These are phyloP conservation scores for Lithophane leautieri DNA, from an alignment of 2,888 invertebrate species.

Conservation along the genomic window DNA sequence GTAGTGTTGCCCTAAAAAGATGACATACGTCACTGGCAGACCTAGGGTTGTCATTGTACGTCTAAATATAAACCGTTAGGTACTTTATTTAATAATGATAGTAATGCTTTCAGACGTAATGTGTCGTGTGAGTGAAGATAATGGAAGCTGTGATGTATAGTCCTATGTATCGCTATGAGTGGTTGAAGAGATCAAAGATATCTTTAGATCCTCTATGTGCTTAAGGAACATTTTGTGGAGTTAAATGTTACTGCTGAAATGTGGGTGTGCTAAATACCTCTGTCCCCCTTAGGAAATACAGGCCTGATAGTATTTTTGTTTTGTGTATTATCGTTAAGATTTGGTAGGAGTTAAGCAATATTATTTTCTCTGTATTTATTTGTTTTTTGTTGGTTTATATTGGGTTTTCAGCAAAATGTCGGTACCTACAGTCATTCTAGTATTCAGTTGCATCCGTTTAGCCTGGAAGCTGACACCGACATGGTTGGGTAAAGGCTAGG, in stretches of 20 bases:
- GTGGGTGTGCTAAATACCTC: too few relatives aligned
- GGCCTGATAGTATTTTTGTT: not conserved
- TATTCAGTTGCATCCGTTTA: too few relatives aligned
- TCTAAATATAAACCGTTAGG: slow-evolving; percentile 35
- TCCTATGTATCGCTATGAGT: slow-evolving; percentile 4
- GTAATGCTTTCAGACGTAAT: slow-evolving; percentile 40
- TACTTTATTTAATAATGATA: slow-evolving; percentile 57
- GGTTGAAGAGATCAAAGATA: slow-evolving; percentile 11
- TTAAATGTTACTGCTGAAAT: too few relatives aligned
- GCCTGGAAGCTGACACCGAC: too few relatives aligned
- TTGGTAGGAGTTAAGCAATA: too few relatives aligned
- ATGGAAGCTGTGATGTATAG: slow-evolving; percentile 27
- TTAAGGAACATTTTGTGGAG: not conserved
- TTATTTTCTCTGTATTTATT: too few relatives aligned
- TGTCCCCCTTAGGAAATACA: too few relatives aligned
- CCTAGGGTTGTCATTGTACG: slow-evolving; percentile 39
- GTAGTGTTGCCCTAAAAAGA: slow-evolving; percentile 57
- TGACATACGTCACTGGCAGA: slow-evolving; percentile 56
- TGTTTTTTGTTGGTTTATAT: too few relatives aligned
- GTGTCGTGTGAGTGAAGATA: slow-evolving; percentile 29
- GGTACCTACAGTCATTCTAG: too few relatives aligned
- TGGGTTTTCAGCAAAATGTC: too few relatives aligned
- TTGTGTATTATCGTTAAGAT: not conserved
- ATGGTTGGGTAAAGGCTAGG: too few relatives aligned
- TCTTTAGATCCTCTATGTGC: not conserved